Base-by-base conservation (phyloP, 2,888 invertebrate genomes). In the Horisme vitalbata region DNA sequence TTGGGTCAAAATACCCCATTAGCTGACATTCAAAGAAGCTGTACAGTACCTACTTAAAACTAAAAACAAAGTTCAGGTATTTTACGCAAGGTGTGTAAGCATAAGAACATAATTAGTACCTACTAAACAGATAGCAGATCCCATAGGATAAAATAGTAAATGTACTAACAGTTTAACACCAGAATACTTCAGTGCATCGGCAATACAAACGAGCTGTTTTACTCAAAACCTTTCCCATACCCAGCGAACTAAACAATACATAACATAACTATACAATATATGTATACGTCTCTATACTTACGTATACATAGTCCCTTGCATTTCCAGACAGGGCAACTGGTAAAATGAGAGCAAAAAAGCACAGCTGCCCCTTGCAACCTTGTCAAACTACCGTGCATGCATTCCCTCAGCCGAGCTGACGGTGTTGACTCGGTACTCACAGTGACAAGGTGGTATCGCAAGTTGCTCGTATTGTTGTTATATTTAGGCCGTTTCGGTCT, bases 281-380 rank as follows among this genome's bases (percentile, higher is more conserved):
- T 32, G 23, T 63, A 67, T 37, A 50, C 31, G 20, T 24, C 31
- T 39, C 32, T 13, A 12, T 21, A 36, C 36, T 36, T 45, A 50
- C 32, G 36, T 31, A 32, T 33, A 30, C 46, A 35, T 38, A 59
- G 71, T 68, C 73, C 74, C 79, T 74, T 77, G 79, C 79, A 78
- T 81, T 80, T 79, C 80, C 81, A 84, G 80, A 75, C 81, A 64
- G 65, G 65, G 67, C 74, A 79, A 48, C 43, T 48, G 71, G 71
- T 82, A 77, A 79, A 82, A 81, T 59, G 66, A 68, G 71, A 77
- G 75, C 78, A 86, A 86, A 85, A 80, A 84, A 81, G 77, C 68
- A 65, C 76, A 75, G 76, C 79, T 75, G 79, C 69, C 61, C 68
- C 69, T 75, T 81, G 72, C 75, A 80, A 79, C 83, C 75, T 71